Base-by-base conservation (phyloP, 2,113 vertebrate species). In the Bos taurus region DNA sequence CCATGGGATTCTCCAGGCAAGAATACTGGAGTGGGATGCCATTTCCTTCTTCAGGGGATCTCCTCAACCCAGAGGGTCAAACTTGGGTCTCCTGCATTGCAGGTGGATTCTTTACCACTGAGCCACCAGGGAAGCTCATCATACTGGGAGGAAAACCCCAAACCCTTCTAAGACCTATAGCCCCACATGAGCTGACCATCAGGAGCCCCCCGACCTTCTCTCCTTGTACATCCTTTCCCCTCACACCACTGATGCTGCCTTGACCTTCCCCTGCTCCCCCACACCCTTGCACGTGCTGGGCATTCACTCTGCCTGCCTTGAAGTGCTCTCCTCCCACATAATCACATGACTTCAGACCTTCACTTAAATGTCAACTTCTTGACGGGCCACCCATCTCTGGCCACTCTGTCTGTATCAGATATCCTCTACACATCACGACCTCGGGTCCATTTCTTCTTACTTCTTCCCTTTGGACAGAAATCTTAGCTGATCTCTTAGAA, bases 221-320 rank as follows among this genome's bases (percentile, higher is more conserved):
- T 48, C 19, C 59, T 43, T 13, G 36, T 23, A 6, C 23, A 3
- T 21, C 36, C 43, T 67, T 74, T 25, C 6, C 12, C 28, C 28
- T 90, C 36, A 3, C 1, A 26, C 8, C 3, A 1, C 21, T 2
- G 33, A 13, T 30, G 52, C 54, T 16, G 6, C 23, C 48, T 50
- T 30, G 64, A 43, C 43, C n/a, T 86, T 43, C 13, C 40, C 4
- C 6, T 2, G 12, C 40, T 85, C 77, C 17, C 80, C 4, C 4
- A 2, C 2, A 2, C 12, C 21, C 26, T 15, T n/a, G n/a, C 59
- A 11, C 9, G 7, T 0, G 8, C 33, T 46, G 9, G 15, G 48
- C 57, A 19, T 40, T 30, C 19, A n/a, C 78, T 87, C n/a, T 54
- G 30, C 95, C 36, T 64, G 33, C 82, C 90, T 13, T 48, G 46